These are phyloP conservation scores for Balanococcus diminutus DNA, from an alignment of 2,888 invertebrate genomes.

Conservation along the genomic window DNA sequence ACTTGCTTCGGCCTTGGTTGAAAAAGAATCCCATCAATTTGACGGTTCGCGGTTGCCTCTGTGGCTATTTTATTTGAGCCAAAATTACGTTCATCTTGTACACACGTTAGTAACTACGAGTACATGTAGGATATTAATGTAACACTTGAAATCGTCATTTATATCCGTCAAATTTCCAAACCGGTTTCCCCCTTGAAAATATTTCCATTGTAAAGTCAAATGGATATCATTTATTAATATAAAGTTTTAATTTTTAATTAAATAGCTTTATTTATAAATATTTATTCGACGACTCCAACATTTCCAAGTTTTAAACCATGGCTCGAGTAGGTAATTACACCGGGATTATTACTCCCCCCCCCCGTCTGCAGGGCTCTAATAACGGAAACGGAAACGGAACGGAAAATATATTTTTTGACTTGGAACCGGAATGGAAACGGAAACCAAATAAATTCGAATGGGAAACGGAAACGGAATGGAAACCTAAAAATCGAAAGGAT, in stretches of 20 bases:
- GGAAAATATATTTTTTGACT: too few relatives aligned
- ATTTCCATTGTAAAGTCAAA: background rate
- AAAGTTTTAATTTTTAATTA: conserved; percentile 40
- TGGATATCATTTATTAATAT: conserved; percentile 34
- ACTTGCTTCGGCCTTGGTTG: background rate
- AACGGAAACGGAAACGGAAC: too few relatives aligned
- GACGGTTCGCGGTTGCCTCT: background rate
- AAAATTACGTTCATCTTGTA: conserved; percentile 1
- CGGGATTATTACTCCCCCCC: background rate
- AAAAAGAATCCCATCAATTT: background rate
- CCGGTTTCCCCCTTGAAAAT: background rate
- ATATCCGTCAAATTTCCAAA: conserved; percentile 35
- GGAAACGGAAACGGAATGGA: background rate
- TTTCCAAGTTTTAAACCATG: background rate
- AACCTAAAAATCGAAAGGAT: too few relatives aligned
- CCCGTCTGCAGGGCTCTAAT: too few relatives aligned
- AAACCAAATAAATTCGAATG: too few relatives aligned
- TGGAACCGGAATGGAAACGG: background rate
- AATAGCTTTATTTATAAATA: background rate
- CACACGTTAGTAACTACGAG: background rate
- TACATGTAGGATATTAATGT: conserved; percentile 16
- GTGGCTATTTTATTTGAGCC: background rate
- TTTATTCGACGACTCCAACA: background rate
- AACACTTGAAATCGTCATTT: conserved; percentile 14
- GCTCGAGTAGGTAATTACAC: background rate